Percentiles rank a stretch among this genome's conserved stretches.
Evolutionary conservation across 2,888 invertebrate species (phyloP).

Genomic region (Caenorhabditis plicata): DNA sequence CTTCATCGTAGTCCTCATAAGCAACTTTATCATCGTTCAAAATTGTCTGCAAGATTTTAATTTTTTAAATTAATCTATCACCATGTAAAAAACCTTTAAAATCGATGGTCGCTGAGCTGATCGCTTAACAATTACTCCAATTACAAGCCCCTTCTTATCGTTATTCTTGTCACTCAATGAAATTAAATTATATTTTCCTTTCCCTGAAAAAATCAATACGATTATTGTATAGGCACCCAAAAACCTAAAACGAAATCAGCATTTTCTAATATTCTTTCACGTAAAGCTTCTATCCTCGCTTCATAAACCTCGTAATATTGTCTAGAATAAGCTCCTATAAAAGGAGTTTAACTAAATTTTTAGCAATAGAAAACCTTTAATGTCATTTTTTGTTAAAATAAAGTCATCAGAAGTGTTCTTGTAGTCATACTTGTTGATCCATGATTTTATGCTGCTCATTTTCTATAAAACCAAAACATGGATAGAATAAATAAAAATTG

Average conservation of each 20-base stretch:
- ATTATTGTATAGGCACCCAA: too few relatives aligned
- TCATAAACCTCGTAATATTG: constrained; percentile 41
- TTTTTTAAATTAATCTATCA: background rate
- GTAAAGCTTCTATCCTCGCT: constrained; percentile 23
- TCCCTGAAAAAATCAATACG: constrained; percentile 26
- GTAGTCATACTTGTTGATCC: constrained; percentile 11
- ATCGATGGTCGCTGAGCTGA: constrained; percentile 36
- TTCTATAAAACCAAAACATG: background rate
- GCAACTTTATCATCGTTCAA: constrained; percentile 32
- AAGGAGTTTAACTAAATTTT: background rate
- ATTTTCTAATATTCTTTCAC: too few relatives aligned
- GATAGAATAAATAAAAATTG: background rate
- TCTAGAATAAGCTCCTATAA: constrained; percentile 26
- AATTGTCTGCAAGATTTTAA: constrained; percentile 4
- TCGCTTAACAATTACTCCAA: constrained; percentile 45
- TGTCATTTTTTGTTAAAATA: constrained; percentile 20
- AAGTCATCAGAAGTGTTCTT: constrained; percentile 22
- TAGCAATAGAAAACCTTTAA: constrained; percentile 6
- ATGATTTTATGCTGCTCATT: constrained; percentile 1
- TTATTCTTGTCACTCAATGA: constrained; percentile 19
- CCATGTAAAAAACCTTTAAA: constrained; percentile 20
- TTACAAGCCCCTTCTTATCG: constrained; percentile 30
- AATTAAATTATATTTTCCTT: constrained; percentile 14
- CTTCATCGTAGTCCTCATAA: constrained; percentile 34
- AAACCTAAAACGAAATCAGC: too few relatives aligned